These are phyloP conservation scores for Piezodorus guildinii DNA, from an alignment of 1,140 invertebrate genomes.

Conservation along the genomic window DNA sequence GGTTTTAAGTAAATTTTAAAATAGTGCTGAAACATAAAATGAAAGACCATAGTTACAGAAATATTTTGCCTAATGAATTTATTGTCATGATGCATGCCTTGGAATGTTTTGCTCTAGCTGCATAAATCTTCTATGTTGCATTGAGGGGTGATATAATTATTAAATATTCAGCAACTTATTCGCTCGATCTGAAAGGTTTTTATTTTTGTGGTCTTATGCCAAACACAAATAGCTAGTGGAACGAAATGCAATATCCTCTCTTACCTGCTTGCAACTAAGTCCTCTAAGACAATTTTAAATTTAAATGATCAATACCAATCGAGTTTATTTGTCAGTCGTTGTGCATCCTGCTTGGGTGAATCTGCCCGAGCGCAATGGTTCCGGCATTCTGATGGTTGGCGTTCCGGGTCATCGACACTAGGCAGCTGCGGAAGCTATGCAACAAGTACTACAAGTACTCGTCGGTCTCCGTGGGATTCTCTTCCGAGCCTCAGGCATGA, in stretches of 20 bases:
- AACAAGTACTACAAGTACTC: constrained; percentile 34
- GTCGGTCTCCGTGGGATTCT: constrained; percentile 71
- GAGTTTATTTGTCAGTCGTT: constrained; percentile 36
- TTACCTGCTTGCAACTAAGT: not conserved
- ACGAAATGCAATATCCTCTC: not conserved
- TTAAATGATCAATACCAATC: too few species aligned
- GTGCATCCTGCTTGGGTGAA: constrained; percentile 71
- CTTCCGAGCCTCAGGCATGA: constrained; percentile 68
- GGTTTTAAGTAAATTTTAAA: too few species aligned
- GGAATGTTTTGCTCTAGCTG: too few species aligned
- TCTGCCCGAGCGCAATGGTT: constrained; percentile 75
- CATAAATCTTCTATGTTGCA: too few species aligned
- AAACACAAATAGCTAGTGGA: not conserved
- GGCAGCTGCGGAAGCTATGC: constrained; percentile 41
- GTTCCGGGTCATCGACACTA: constrained; percentile 59
- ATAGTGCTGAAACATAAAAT: too few species aligned
- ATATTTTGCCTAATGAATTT: too few species aligned
- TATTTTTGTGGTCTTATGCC: too few species aligned
- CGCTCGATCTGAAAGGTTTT: too few species aligned
- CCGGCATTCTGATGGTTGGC: constrained; percentile 75
- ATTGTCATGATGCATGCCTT: too few species aligned
- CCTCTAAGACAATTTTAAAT: not conserved
- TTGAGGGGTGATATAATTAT: too few species aligned
- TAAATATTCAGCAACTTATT: too few species aligned
- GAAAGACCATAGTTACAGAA: too few species aligned